Conservation (phyloP, 2,113 vertebrate species). For the Cololabis saira region DNA sequence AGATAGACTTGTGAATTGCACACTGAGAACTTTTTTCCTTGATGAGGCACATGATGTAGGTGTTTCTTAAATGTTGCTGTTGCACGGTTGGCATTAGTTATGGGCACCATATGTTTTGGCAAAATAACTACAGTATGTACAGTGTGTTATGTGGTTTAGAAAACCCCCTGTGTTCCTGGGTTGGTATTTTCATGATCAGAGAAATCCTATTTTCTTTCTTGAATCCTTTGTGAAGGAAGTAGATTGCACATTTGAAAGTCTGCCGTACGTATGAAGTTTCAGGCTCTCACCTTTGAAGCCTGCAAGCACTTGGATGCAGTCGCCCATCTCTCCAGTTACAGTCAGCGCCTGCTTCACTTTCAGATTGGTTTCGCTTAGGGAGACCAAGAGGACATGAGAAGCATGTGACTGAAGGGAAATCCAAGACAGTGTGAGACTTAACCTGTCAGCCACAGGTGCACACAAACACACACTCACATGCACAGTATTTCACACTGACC, state of each 20-base stretch:
- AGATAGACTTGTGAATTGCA: no score
- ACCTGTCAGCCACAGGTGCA: no score
- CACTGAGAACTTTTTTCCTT: no score
- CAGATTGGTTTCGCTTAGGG: conserved; percentile 92
- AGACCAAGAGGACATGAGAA: conserved; percentile 19
- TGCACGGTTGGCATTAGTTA: no score
- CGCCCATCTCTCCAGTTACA: conserved; percentile 87
- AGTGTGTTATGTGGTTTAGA: no score
- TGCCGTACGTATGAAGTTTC: neutral
- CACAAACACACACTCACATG: neutral
- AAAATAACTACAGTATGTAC: no score
- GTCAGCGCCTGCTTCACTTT: conserved; percentile 95
- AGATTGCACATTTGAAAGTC: neutral
- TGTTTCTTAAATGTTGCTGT: no score
- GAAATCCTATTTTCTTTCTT: neutral
- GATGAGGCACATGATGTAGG: no score
- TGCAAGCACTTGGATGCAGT: conserved; percentile 81
- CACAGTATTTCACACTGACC: conserved; percentile 75
- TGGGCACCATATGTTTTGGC: no score
- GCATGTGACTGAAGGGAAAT: conserved; percentile 3
- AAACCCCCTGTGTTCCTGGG: no score
- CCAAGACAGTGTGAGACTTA: conserved; percentile 9
- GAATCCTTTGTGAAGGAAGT: no score
- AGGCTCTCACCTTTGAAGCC: conserved; percentile 85
- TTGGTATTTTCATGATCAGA: no score